Evolutionary conservation across 1,140 invertebrate species (phyloP).

Genomic region (Heterodera schachtii): DNA sequence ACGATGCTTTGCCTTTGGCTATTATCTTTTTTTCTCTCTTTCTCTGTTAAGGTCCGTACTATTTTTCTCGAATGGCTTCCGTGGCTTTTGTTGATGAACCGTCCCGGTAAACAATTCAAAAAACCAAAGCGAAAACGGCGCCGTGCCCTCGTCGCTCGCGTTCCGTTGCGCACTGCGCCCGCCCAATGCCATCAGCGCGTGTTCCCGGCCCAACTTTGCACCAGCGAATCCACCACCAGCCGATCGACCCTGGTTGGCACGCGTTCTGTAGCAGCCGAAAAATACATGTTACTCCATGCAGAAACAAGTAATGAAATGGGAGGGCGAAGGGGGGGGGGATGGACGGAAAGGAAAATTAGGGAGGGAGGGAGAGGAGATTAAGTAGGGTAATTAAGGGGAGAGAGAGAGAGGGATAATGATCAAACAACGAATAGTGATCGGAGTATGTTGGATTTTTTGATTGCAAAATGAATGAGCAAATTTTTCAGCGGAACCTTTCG

Average conservation of each 20-base stretch:
- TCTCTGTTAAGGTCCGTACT: slow-evolving; percentile 74
- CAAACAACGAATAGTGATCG: too few species aligned
- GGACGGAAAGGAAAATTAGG: too few species aligned
- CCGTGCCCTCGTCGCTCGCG: too few species aligned
- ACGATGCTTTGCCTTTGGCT: too few species aligned
- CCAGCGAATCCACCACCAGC: slow-evolving; percentile 31
- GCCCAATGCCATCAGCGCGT: slow-evolving; percentile 24
- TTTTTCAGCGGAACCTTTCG: slow-evolving; percentile 9
- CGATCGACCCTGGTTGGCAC: slow-evolving; percentile 25
- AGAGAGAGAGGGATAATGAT: too few species aligned
- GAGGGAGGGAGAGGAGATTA: background rate
- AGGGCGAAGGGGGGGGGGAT: too few species aligned
- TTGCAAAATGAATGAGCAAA: too few species aligned
- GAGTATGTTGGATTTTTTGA: too few species aligned
- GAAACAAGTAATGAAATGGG: slow-evolving; percentile 6
- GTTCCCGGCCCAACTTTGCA: slow-evolving; percentile 17
- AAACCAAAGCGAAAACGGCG: slow-evolving; percentile 36
- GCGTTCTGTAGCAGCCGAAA: slow-evolving; percentile 4
- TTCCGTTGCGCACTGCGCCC: background rate
- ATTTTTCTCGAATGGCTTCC: slow-evolving; percentile 94
- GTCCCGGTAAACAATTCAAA: slow-evolving; percentile 71
- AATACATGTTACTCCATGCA: slow-evolving; percentile 16
- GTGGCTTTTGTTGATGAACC: slow-evolving; percentile 88
- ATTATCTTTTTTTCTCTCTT: too few species aligned
- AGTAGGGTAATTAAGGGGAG: background rate